A percentile compares a stretch with the other conserved stretches of the same genome.
phyloP scores from a whole-genome alignment of 92 coral and sea anemone genomes.

The Galaxea fascicularis region DNA sequence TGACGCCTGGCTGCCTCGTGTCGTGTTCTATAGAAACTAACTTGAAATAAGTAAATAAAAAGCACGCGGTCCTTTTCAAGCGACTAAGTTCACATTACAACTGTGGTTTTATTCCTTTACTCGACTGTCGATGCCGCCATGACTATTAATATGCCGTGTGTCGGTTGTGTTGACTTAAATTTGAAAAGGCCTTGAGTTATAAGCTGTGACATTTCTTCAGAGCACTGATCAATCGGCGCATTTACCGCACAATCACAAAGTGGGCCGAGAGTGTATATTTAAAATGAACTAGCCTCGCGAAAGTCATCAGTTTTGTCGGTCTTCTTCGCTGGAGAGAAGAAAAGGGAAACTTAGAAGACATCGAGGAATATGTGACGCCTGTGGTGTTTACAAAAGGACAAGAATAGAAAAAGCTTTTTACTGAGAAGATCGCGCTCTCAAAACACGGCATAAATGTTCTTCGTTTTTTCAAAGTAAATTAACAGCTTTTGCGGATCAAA shows the following conservation, averaged over 20 bases:
- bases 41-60: slow-evolving; percentile 57
- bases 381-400: slow-evolving; percentile 35
- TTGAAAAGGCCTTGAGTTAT: slow-evolving; percentile 62
- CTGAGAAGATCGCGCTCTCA: slow-evolving; percentile 10
- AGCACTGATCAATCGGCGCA: slow-evolving; percentile 46
- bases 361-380: slow-evolving; percentile 31
- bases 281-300: slow-evolving; percentile 30
- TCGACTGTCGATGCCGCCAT: slow-evolving; percentile 64
- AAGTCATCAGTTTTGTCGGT: not conserved
- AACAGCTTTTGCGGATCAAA: not conserved
- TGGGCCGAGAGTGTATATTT: not conserved
- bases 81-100: slow-evolving; percentile 37
- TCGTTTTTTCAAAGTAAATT: not conserved
- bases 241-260: slow-evolving; percentile 40
- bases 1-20: slow-evolving; percentile 14
- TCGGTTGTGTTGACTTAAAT: slow-evolving; percentile 60
- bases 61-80: slow-evolving; percentile 51
- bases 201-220: slow-evolving; percentile 53
- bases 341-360: not conserved
- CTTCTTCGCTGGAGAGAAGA: slow-evolving; percentile 11
- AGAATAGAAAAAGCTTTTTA: slow-evolving; percentile 4
- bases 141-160: slow-evolving; percentile 60
- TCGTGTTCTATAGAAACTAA: slow-evolving; percentile 17
- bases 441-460: slow-evolving; percentile 5
- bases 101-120: slow-evolving; percentile 52